Evolutionary conservation across 2,888 invertebrate genomes (phyloP).

Genomic region (Proisotoma minuta): DNA sequence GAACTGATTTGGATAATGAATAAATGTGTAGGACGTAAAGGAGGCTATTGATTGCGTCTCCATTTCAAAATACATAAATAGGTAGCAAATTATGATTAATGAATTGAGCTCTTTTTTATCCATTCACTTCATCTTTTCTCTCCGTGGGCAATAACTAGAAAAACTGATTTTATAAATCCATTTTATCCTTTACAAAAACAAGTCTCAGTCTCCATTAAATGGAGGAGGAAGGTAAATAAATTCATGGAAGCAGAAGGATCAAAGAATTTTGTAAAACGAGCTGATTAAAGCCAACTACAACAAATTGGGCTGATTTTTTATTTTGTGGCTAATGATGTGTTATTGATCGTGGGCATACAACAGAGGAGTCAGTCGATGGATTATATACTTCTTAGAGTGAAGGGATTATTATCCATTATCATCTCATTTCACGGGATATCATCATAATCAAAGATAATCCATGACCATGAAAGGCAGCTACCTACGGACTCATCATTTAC

Average conservation of each 20-base stretch:
- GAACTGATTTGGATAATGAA: neutral
- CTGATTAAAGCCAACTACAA: too few relatives aligned
- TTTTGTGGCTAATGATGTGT: neutral
- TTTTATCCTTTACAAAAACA: too few relatives aligned
- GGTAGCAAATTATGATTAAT: conserved; percentile 46
- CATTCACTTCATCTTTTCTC: neutral
- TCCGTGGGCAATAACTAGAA: too few relatives aligned
- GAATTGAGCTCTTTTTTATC: conserved; percentile 28
- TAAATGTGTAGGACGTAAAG: neutral
- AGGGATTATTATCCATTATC: neutral
- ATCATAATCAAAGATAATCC: neutral
- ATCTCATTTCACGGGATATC: neutral
- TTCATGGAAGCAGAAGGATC: too few relatives aligned
- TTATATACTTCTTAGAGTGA: neutral
- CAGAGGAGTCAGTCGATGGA: neutral
- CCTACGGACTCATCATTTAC: neutral
- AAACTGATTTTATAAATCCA: too few relatives aligned
- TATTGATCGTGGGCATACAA: neutral
- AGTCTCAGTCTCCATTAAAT: too few relatives aligned
- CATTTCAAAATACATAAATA: conserved; percentile 20
- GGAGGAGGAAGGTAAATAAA: too few relatives aligned
- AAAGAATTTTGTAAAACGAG: too few relatives aligned
- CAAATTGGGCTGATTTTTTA: neutral
- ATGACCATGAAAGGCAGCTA: neutral
- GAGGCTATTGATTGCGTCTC: neutral